Evolutionary conservation across 1,140 invertebrate genomes (phyloP).

Genomic region (Philaenus spumarius): DNA sequence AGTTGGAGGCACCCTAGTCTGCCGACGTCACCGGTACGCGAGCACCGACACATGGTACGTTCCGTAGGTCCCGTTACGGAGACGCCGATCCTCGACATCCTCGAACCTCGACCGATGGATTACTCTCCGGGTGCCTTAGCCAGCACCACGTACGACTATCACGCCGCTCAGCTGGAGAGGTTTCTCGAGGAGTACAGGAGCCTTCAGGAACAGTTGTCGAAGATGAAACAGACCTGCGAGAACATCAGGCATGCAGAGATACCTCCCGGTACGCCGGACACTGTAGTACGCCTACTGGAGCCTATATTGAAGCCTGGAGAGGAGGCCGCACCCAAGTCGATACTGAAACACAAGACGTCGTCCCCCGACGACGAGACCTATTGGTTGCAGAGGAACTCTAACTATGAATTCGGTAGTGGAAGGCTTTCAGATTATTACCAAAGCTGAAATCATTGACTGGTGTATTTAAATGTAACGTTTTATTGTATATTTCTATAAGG

Average conservation of each 20-base stretch:
- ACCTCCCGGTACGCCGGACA: background rate
- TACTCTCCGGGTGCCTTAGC: background rate
- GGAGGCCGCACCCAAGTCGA: conserved; percentile 44
- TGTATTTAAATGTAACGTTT: too few relatives aligned
- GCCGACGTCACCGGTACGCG: conserved; percentile 33
- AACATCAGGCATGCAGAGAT: background rate
- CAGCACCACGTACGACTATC: conserved; percentile 57
- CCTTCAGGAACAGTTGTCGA: conserved; percentile 63
- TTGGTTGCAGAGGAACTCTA: too few relatives aligned
- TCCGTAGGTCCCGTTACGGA: conserved; percentile 8
- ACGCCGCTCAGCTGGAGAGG: conserved; percentile 64
- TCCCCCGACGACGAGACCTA: too few relatives aligned
- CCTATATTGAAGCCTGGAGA: conserved; percentile 21
- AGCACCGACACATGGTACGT: background rate
- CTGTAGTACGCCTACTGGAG: background rate
- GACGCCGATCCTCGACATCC: conserved; percentile 28
- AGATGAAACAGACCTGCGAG: conserved; percentile 69
- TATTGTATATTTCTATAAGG: too few relatives aligned
- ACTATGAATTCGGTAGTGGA: too few relatives aligned
- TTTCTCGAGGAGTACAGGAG: conserved; percentile 69
- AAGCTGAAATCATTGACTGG: too few relatives aligned
- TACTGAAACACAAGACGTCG: conserved; percentile 46
- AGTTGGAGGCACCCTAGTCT: conserved; percentile 32
- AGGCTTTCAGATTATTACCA: too few relatives aligned
- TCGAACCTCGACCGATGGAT: conserved; percentile 15